Conservation (phyloP, 2,888 invertebrate species). For the Adelphocoris suturalis region DNA sequence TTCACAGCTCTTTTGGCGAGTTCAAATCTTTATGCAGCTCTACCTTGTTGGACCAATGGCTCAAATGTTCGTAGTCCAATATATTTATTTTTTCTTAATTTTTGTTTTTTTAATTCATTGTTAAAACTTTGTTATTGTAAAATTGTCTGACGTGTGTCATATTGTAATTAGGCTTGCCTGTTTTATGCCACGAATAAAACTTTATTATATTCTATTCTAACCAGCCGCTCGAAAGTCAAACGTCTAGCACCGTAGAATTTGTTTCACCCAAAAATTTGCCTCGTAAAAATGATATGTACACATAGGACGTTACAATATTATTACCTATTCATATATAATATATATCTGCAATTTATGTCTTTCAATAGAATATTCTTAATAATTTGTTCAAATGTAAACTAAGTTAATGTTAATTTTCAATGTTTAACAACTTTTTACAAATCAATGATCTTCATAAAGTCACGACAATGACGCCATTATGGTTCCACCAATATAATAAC, state of each 20-base stretch:
- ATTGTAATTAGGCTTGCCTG: no score
- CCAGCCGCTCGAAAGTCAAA: not conserved
- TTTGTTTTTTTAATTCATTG: no score
- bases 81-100: no score
- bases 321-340: conserved; percentile 26
- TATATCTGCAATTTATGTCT: conserved; percentile 35
- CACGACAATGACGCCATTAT: not conserved
- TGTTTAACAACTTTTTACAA: not conserved
- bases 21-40: no score
- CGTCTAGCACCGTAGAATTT: not conserved
- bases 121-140: no score
- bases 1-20: no score
- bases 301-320: conserved; percentile 54
- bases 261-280: not conserved
- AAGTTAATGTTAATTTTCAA: not conserved
- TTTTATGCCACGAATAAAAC: no score
- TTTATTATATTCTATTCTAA: no score
- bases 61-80: no score
- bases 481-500: no score
- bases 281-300: conserved; percentile 64
- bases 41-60: no score
- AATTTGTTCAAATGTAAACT: not conserved
- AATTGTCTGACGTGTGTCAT: no score
- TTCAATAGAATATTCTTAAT: conserved; percentile 37
- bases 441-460: not conserved